phyloP scores from a whole-genome alignment of 2,888 invertebrate species.

The Hypomecis punctinalis region DNA sequence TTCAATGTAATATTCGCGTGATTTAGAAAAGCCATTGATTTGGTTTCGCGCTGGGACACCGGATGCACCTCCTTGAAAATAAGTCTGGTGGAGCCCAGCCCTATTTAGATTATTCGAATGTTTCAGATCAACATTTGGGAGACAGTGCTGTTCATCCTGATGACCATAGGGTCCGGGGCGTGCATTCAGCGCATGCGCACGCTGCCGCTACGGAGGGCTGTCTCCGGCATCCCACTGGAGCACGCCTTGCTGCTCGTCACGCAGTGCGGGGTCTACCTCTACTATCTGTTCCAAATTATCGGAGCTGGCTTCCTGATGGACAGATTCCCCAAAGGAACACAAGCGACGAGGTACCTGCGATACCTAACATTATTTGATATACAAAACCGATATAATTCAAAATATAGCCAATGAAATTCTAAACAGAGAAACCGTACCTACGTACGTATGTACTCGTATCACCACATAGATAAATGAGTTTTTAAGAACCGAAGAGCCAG shows the following conservation, averaged over 20 bases:
- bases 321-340: slow-evolving; percentile 64
- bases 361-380: no score
- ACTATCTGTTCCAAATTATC: slow-evolving; percentile 91
- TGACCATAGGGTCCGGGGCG: slow-evolving; percentile 73
- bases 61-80: no score
- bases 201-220: slow-evolving; percentile 63
- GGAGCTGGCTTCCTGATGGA: slow-evolving; percentile 87
- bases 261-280: slow-evolving; percentile 91
- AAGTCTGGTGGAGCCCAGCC: no score
- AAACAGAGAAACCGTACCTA: no score
- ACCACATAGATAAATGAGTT: no score
- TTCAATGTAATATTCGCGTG: no score
- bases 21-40: no score
- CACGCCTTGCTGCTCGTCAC: slow-evolving; percentile 91
- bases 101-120: not conserved
- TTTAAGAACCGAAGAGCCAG: no score
- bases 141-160: slow-evolving; percentile 72
- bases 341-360: slow-evolving; percentile 68
- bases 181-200: slow-evolving; percentile 76
- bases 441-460: no score
- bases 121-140: slow-evolving; percentile 85
- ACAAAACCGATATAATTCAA: no score
- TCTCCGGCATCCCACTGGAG: slow-evolving; percentile 84
- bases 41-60: no score
- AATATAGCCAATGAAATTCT: no score